phyloP scores from a whole-genome alignment of 1,140 invertebrate genomes.

The Bacillus rossius region DNA sequence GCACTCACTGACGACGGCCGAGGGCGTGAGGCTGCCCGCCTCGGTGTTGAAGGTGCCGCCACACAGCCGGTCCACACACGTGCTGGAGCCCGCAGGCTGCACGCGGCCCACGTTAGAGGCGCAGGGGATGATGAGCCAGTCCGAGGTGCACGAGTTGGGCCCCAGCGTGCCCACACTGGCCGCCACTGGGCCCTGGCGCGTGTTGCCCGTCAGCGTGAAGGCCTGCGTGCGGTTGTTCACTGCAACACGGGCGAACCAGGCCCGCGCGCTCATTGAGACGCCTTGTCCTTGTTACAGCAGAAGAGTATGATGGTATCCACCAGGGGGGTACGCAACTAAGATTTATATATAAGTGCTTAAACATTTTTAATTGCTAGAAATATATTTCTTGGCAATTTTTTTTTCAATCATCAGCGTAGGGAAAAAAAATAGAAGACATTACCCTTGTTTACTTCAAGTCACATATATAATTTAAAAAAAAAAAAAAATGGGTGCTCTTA shows the following conservation, averaged over 20 bases:
- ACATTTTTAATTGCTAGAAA: too few relatives aligned
- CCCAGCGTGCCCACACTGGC: constrained; percentile 52
- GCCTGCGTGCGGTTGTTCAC: constrained; percentile 56
- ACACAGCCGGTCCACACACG: constrained; percentile 65
- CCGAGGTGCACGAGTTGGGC: constrained; percentile 57
- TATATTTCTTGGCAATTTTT: too few relatives aligned
- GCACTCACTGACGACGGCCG: constrained; percentile 58
- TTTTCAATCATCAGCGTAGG: too few relatives aligned
- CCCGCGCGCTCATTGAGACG: too few relatives aligned
- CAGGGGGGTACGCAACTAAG: too few relatives aligned
- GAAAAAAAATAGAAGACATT: too few relatives aligned
- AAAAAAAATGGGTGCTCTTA: too few relatives aligned
- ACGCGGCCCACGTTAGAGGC: constrained; percentile 56
- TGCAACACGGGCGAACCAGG: constrained; percentile 26
- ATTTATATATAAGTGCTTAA: too few relatives aligned
- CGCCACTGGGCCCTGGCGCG: constrained; percentile 48
- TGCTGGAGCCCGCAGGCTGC: constrained; percentile 37
- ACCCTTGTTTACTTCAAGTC: too few relatives aligned
- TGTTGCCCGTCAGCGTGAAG: constrained; percentile 69
- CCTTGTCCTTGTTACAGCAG: too few relatives aligned
- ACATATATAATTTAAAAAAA: too few relatives aligned
- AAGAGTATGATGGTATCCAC: too few relatives aligned
- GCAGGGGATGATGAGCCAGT: constrained; percentile 74
- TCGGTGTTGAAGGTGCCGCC: constrained; percentile 65
- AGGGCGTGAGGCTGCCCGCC: constrained; percentile 44